Percentiles rank a stretch among this genome's conserved stretches.
phyloP scores from a whole-genome alignment of 1,140 invertebrate species.

The Goniozus legneri region DNA sequence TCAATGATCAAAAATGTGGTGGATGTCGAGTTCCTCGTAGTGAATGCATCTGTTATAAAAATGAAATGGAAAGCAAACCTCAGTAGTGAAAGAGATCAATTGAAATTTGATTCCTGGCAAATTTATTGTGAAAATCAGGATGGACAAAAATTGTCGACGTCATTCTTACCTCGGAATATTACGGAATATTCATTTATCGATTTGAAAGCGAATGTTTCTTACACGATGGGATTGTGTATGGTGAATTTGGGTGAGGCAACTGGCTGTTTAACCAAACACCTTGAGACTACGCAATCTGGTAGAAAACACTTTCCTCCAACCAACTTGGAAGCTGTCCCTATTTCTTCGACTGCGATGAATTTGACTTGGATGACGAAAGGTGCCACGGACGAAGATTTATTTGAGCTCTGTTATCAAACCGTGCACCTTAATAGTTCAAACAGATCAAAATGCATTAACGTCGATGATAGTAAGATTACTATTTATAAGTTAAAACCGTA shows the following conservation, averaged over 20 bases:
- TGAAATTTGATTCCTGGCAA: conserved; percentile 48
- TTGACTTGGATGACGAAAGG: conserved; percentile 50
- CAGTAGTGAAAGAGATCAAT: conserved; percentile 28
- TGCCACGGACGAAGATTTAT: conserved; percentile 38
- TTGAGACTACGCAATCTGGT: conserved; percentile 28
- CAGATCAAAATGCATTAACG: conserved; percentile 32
- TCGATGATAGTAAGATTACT: conserved; percentile 46
- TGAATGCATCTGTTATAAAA: conserved; percentile 50
- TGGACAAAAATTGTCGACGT: conserved; percentile 35
- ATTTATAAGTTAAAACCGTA: conserved; percentile 58
- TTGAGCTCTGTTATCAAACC: conserved; percentile 53
- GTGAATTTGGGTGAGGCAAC: conserved; percentile 25
- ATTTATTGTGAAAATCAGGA: conserved; percentile 51
- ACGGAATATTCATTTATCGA: conserved; percentile 49
- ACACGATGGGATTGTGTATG: conserved; percentile 51
- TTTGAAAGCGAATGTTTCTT: conserved; percentile 45
- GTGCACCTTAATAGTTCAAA: conserved; percentile 36
- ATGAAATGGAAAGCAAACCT: conserved; percentile 49
- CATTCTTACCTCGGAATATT: conserved; percentile 42
- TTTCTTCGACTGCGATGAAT: conserved; percentile 51
- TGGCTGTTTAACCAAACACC: conserved; percentile 35
- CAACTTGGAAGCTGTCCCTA: conserved; percentile 51
- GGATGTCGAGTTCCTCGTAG: conserved; percentile 44
- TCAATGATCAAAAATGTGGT: conserved; percentile 40
- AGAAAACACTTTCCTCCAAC: too few relatives aligned